These are phyloP conservation scores for Ceuthmochares aereus DNA, from an alignment of 2,113 vertebrate species.

Conservation along the genomic window DNA sequence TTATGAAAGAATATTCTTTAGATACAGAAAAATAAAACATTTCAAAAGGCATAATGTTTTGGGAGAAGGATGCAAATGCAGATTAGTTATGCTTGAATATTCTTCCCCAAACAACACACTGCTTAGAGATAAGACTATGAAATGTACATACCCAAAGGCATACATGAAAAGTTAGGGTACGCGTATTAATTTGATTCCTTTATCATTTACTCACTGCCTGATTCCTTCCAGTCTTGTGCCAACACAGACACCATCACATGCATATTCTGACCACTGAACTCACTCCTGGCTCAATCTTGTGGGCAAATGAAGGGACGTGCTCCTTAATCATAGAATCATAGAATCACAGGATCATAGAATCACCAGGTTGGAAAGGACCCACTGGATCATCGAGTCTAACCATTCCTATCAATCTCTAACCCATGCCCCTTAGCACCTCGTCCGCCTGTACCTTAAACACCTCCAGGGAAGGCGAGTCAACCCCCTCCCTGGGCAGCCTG, in stretches of 20 bases:
- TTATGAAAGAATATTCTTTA: slow-evolving; percentile 40
- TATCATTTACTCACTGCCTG: background rate
- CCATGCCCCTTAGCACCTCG: too few species aligned
- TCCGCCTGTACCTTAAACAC: too few species aligned
- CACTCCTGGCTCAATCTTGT: background rate
- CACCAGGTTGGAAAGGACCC: too few species aligned
- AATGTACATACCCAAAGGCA: background rate
- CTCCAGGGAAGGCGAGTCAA: too few species aligned
- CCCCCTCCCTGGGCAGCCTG: too few species aligned
- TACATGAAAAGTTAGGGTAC: background rate
- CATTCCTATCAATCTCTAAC: too few species aligned
- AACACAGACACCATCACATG: background rate
- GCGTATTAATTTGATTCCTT: background rate
- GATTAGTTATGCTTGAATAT: slow-evolving; percentile 4
- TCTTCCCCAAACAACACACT: slow-evolving; percentile 19
- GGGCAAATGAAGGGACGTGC: background rate
- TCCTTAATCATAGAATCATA: too few species aligned
- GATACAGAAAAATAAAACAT: slow-evolving; percentile 39
- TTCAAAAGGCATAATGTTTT: slow-evolving; percentile 19
- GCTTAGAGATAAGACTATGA: background rate
- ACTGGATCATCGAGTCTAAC: too few species aligned
- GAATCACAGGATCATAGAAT: too few species aligned
- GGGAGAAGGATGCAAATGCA: background rate
- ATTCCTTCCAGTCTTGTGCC: background rate
- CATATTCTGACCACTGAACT: background rate